Conservation (phyloP, 2,888 invertebrate genomes). For the Conistra vaccinii region DNA sequence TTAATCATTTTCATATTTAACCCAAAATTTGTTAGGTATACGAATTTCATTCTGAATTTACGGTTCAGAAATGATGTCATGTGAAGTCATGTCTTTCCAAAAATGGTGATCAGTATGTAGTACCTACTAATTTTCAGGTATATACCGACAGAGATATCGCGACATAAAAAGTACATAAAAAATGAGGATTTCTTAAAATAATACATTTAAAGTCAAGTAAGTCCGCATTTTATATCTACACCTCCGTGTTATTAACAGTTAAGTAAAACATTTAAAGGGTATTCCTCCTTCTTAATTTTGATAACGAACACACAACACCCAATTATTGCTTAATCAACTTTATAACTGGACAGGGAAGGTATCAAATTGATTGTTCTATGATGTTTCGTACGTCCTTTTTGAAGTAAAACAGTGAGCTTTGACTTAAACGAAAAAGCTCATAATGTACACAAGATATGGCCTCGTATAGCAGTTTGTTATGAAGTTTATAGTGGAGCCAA, state of each 20-base stretch:
- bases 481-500: constrained; percentile 88
- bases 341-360: constrained; percentile 51
- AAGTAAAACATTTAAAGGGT: constrained; percentile 87
- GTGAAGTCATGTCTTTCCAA: constrained; percentile 29
- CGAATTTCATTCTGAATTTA: constrained; percentile 17
- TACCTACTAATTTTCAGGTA: constrained; percentile 3
- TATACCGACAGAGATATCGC: not conserved
- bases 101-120: constrained; percentile 20
- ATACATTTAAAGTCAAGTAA: constrained; percentile 79
- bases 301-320: constrained; percentile 63
- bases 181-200: constrained; percentile 73
- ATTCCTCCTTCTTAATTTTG: constrained; percentile 74
- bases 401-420: constrained; percentile 66
- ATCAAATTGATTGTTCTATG: constrained; percentile 59
- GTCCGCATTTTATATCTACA: constrained; percentile 83
- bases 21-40: constrained; percentile 26
- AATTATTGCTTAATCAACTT: constrained; percentile 67
- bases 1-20: constrained; percentile 9
- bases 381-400: constrained; percentile 68
- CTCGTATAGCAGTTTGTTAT: constrained; percentile 89
- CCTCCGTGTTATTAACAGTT: constrained; percentile 83
- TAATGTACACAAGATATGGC: constrained; percentile 90
- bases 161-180: constrained; percentile 63
- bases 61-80: constrained; percentile 42
- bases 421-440: constrained; percentile 89